Conservation (phyloP, 2,888 invertebrate species). For the Esperia sulphurella region DNA sequence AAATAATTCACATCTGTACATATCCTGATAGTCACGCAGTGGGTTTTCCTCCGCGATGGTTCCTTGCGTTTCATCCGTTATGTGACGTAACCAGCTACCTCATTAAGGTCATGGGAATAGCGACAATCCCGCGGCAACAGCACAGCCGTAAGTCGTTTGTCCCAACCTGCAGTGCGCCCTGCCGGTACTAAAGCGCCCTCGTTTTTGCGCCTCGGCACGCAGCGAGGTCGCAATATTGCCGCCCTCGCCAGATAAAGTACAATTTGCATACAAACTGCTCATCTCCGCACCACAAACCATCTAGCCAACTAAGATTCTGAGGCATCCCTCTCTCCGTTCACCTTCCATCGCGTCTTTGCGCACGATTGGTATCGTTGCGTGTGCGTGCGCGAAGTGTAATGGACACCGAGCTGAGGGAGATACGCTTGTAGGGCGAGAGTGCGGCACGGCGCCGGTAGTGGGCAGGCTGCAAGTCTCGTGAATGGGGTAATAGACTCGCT, state of each 20-base stretch:
- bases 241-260: slow-evolving; percentile 34
- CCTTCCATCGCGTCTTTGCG: slow-evolving; percentile 6
- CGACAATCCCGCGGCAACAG: no score
- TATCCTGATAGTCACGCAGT: no score
- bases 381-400: slow-evolving; percentile 1
- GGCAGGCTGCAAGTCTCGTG: background rate
- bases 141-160: no score
- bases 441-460: background rate
- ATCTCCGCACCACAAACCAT: slow-evolving; percentile 18
- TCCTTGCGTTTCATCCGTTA: no score
- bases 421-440: background rate
- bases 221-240: slow-evolving; percentile 22
- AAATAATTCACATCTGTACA: no score
- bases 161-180: background rate
- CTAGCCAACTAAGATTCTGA: background rate
- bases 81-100: no score
- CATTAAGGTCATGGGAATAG: no score
- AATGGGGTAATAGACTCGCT: slow-evolving; percentile 3
- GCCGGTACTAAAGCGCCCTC: background rate
- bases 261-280: slow-evolving; percentile 54
- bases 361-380: slow-evolving; percentile 3
- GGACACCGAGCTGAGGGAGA: background rate
- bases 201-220: slow-evolving; percentile 13
- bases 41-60: no score
- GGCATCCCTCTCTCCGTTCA: background rate